phyloP scores from a whole-genome alignment of 2,113 vertebrate genomes.

The Aramus guarauna region DNA sequence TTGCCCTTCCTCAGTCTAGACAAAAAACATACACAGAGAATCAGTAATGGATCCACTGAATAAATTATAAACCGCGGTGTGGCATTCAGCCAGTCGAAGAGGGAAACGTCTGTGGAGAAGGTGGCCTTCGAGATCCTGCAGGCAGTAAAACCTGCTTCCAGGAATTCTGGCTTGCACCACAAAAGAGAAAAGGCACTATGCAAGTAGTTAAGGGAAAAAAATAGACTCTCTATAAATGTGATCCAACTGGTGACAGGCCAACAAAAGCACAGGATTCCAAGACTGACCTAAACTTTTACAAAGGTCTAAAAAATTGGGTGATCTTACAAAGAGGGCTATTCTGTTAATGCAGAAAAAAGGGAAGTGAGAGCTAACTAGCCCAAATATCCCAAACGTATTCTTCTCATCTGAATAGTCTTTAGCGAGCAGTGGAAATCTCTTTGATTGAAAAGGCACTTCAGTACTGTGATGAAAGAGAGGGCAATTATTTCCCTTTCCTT shows the following conservation, averaged over 20 bases:
- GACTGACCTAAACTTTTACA: constrained; percentile 16
- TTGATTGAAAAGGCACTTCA: constrained; percentile 35
- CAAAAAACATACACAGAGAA: constrained; percentile 24
- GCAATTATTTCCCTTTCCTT: constrained; percentile 40
- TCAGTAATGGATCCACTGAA: neutral
- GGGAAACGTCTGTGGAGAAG: neutral
- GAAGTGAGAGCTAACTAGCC: constrained; percentile 11
- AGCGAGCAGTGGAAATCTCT: constrained; percentile 3
- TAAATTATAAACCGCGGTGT: neutral
- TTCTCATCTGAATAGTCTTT: constrained; percentile 47
- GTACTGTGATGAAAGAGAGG: constrained; percentile 18
- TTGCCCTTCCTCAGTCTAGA: constrained; percentile 74
- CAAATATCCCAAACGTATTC: constrained; percentile 13
- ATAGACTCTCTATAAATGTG: neutral
- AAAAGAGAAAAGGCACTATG: constrained; percentile 14
- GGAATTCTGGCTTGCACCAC: neutral
- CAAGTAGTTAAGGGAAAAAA: neutral
- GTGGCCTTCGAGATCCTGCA: neutral
- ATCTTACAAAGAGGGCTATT: constrained; percentile 33
- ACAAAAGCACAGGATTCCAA: constrained; percentile 41
- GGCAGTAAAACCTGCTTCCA: constrained; percentile 33
- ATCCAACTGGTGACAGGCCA: constrained; percentile 41
- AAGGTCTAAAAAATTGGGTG: neutral
- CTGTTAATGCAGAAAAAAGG: neutral
- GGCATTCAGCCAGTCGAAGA: neutral